These are phyloP conservation scores for Drosophila repletoides DNA, from an alignment of 1,140 invertebrate species.

Conservation along the genomic window DNA sequence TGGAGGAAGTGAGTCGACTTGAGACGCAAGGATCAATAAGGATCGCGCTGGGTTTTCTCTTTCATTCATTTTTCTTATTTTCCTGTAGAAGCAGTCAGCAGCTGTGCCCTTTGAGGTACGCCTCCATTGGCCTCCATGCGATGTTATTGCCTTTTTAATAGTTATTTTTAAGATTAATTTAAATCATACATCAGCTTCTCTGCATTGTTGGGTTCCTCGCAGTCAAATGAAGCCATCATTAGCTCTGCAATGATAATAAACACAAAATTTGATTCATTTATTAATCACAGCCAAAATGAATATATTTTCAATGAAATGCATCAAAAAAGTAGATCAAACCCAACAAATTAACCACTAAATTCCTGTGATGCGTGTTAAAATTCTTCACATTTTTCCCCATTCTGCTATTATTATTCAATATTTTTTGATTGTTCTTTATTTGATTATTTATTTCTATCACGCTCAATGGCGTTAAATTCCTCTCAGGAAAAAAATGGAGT, in stretches of 20 bases:
- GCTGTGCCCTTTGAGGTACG: constrained; percentile 32
- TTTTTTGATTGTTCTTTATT: too few species aligned
- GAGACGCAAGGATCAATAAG: constrained; percentile 36
- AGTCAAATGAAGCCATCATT: constrained; percentile 81
- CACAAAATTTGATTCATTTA: background rate
- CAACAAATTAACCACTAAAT: too few species aligned
- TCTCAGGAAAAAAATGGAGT: too few species aligned
- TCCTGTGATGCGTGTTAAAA: too few species aligned
- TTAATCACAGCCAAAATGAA: background rate
- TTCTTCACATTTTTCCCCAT: too few species aligned
- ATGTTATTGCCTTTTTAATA: constrained; percentile 23
- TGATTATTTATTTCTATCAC: too few species aligned
- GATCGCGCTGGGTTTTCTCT: constrained; percentile 29
- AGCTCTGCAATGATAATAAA: constrained; percentile 59
- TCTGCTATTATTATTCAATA: too few species aligned
- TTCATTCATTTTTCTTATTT: too few species aligned
- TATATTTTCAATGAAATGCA: too few species aligned
- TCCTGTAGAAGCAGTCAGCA: constrained; percentile 27
- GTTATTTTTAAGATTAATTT: constrained; percentile 44
- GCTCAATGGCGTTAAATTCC: too few species aligned
- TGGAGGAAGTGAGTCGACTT: constrained; percentile 43
- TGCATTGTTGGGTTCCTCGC: constrained; percentile 78
- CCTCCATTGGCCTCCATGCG: constrained; percentile 44
- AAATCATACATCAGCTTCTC: constrained; percentile 81
- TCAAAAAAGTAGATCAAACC: too few species aligned